Base-by-base conservation (phyloP, 2,113 vertebrate genomes). In the Cryptotis parvus region DNA sequence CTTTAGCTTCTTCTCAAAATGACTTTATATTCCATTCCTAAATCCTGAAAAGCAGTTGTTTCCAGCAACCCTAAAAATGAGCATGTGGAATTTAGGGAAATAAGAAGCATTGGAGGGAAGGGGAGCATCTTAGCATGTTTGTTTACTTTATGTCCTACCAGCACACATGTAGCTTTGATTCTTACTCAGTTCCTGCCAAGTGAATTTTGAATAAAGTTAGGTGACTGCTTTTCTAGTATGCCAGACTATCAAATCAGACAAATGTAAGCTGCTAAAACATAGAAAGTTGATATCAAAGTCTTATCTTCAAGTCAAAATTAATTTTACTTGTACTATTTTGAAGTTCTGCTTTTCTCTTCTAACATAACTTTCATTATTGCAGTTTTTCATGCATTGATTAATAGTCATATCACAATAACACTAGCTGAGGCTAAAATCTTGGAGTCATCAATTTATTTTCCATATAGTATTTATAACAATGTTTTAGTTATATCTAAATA, bases 171-270 rank as follows among this genome's bases (percentile, higher is more conserved):
- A 90, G 78, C 37, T 68, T 84, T 94, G 37, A 92, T 81, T 89
- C 69, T 65, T 55, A 91, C 12, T 91, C 61, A 81, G 55, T 10
- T 31, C 8, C 58, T 87, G 78, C 37, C 76, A 84, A 76, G n/a
- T 89, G 89, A 93, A 9, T 37, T 78, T 29, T 39, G 73, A 52
- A 81, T 77, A 87, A 77, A 93, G 43, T 39, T n/a, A 65, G 79
- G 43, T 74, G 58, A 85, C 55, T n/a, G 15, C 52, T 82, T 87
- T 77, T 11, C 43, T 89, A 77, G 63, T 77, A 39, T 69, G 41
- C 4, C 10, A 84, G 8, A 7, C 49, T 82, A 87, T 80, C 41
- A 52, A 81, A 20, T 61, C 12, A 66, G 33, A 84, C 26, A 16
- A 69, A 90, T 75, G 45, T 45, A 84, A 94, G 33, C 4, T 16